phyloP scores from a whole-genome alignment of 2,888 invertebrate species.

The Netelia virgata region DNA sequence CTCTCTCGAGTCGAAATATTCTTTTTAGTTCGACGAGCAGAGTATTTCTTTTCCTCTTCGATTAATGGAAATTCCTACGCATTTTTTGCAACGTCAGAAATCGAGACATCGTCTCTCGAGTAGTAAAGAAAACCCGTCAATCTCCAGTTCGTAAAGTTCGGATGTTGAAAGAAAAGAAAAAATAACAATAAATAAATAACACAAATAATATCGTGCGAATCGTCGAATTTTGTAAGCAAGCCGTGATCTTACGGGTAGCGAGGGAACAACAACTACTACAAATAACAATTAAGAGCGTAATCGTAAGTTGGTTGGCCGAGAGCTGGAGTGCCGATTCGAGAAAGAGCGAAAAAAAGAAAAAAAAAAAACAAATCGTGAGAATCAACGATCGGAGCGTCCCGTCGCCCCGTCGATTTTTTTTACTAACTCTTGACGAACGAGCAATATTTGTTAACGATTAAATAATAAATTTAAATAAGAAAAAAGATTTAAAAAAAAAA shows the following conservation, averaged over 20 bases:
- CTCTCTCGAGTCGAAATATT: slow-evolving; percentile 56
- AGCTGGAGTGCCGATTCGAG: slow-evolving; percentile 16
- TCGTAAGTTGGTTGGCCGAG: slow-evolving; percentile 63
- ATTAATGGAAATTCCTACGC: not conserved
- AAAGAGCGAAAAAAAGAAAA: slow-evolving; percentile 19
- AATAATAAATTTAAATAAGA: slow-evolving; percentile 27
- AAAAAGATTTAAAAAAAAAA: slow-evolving; percentile 27
- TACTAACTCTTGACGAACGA: slow-evolving; percentile 44
- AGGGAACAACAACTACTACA: slow-evolving; percentile 65
- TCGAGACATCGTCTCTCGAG: slow-evolving; percentile 46
- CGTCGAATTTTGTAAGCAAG: slow-evolving; percentile 45
- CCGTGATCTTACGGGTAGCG: slow-evolving; percentile 36
- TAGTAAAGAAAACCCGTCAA: slow-evolving; percentile 21
- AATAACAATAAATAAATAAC: not conserved
- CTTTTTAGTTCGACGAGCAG: slow-evolving; percentile 49
- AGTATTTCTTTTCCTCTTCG: slow-evolving; percentile 60
- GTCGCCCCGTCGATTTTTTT: slow-evolving; percentile 28
- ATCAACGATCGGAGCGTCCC: not conserved
- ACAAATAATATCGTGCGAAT: slow-evolving; percentile 11
- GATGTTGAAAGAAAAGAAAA: slow-evolving; percentile 23
- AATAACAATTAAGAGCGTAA: slow-evolving; percentile 68
- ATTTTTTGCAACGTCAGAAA: slow-evolving; percentile 62
- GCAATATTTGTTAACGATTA: slow-evolving; percentile 63
- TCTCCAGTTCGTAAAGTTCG: slow-evolving; percentile 18
- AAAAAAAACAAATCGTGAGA: slow-evolving; percentile 16